Evolutionary conservation across 2,888 invertebrate species (phyloP).

Genomic region (Tetanocera ferruginea): DNA sequence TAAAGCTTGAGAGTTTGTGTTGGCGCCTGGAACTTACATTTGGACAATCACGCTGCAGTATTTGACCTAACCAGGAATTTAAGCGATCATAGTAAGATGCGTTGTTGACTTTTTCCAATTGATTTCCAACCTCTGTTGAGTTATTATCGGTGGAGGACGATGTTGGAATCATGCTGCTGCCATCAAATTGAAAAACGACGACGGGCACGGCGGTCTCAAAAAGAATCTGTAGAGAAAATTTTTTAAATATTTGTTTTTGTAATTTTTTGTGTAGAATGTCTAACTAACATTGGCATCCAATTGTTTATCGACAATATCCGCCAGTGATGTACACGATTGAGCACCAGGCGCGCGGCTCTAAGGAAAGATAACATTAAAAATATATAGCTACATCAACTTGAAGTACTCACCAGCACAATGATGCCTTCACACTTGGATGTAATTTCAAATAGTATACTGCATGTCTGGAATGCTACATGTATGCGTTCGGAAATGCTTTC

Average conservation of each 20-base stretch:
- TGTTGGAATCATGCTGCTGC: conserved; percentile 58
- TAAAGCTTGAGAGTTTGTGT: neutral
- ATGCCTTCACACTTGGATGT: conserved; percentile 76
- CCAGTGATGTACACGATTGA: conserved; percentile 76
- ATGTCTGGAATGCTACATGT: conserved; percentile 80
- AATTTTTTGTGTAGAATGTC: no score
- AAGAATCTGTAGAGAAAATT: conserved; percentile 64
- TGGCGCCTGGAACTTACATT: conserved; percentile 71
- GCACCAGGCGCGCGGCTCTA: conserved; percentile 86
- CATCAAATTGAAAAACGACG: conserved; percentile 88
- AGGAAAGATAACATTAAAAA: conserved; percentile 25
- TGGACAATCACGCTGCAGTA: conserved; percentile 86
- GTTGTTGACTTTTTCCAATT: conserved; percentile 67
- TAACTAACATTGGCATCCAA: conserved; percentile 73
- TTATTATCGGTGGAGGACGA: conserved; percentile 41
- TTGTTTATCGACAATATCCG: conserved; percentile 75
- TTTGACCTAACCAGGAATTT: conserved; percentile 93
- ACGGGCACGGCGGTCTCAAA: conserved; percentile 86
- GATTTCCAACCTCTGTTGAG: conserved; percentile 50
- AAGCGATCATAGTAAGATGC: conserved; percentile 87
- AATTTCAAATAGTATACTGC: conserved; percentile 72
- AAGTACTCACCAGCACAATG: conserved; percentile 75
- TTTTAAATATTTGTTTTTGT: no score
- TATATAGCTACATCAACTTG: neutral
- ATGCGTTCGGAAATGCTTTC: conserved; percentile 81